A percentile compares a stretch with the other conserved stretches of the same genome.
Conservation (phyloP, 1,140 invertebrate genomes). For the Lineus longissimus region DNA sequence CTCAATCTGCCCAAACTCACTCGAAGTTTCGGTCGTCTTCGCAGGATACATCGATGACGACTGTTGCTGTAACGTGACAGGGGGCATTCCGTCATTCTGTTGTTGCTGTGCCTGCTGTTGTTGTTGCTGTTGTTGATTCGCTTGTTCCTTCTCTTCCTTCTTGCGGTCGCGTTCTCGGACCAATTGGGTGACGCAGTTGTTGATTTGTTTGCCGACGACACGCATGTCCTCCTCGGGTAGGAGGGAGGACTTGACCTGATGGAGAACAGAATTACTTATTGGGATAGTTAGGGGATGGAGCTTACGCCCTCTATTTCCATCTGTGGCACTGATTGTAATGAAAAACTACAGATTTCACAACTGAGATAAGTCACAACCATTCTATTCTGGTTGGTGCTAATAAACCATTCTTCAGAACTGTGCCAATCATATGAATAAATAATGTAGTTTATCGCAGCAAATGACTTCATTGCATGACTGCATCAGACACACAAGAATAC, state of each 20-base stretch:
- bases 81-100: constrained; percentile 55
- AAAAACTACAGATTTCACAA: too few relatives aligned
- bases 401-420: too few relatives aligned
- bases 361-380: not conserved
- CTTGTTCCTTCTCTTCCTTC: constrained; percentile 45
- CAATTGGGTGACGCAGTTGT: constrained; percentile 66
- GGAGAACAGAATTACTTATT: constrained; percentile 9
- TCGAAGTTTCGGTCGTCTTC: not conserved
- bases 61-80: not conserved
- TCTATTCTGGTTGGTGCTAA: not conserved
- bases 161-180: constrained; percentile 58
- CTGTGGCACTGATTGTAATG: not conserved
- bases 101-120: constrained; percentile 45
- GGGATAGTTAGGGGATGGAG: too few relatives aligned
- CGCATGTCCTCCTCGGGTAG: constrained; percentile 66
- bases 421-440: too few relatives aligned
- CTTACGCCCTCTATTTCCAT: not conserved
- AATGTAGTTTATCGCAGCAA: too few relatives aligned
- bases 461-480: too few relatives aligned
- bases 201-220: constrained; percentile 81
- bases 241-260: constrained; percentile 47
- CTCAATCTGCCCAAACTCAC: not conserved
- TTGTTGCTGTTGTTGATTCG: constrained; percentile 47
- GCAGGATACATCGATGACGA: not conserved
- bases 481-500: too few relatives aligned